Percentiles rank a stretch among this genome's conserved stretches.
These are phyloP conservation scores for Cephonodes hylas DNA, from an alignment of 2,888 invertebrate genomes.

Conservation along the genomic window DNA sequence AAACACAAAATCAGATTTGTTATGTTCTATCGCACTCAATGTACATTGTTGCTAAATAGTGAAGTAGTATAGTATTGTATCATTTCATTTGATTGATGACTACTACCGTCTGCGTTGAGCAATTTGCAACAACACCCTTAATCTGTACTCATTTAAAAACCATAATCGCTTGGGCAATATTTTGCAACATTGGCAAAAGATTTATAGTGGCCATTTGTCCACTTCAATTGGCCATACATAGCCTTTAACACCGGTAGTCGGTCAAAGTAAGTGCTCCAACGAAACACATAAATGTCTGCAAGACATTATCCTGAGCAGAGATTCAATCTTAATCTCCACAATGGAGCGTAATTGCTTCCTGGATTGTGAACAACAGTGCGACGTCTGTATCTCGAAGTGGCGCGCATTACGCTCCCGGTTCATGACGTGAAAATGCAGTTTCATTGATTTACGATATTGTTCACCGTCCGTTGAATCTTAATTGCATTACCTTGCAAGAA, in stretches of 20 bases:
- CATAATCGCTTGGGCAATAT: neutral
- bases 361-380: neutral
- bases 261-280: neutral
- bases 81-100: conserved; percentile 5
- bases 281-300: conserved; percentile 2
- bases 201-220: conserved; percentile 1
- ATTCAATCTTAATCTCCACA: conserved; percentile 7
- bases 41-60: neutral
- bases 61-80: neutral
- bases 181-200: neutral
- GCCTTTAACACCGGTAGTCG: neutral
- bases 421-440: conserved; percentile 37
- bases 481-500: conserved; percentile 29
- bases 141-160: neutral
- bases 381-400: neutral
- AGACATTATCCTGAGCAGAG: neutral
- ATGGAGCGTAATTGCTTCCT: conserved; percentile 6
- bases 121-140: neutral
- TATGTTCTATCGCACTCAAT: neutral
- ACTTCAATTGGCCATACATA: neutral
- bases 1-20: neutral
- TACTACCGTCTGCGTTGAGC: neutral
- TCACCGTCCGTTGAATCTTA: conserved; percentile 27
- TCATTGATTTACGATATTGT: conserved; percentile 40
- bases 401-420: conserved; percentile 19